These are phyloP conservation scores for Onchidella celtica DNA, from an alignment of 2,888 invertebrate species.

Conservation along the genomic window DNA sequence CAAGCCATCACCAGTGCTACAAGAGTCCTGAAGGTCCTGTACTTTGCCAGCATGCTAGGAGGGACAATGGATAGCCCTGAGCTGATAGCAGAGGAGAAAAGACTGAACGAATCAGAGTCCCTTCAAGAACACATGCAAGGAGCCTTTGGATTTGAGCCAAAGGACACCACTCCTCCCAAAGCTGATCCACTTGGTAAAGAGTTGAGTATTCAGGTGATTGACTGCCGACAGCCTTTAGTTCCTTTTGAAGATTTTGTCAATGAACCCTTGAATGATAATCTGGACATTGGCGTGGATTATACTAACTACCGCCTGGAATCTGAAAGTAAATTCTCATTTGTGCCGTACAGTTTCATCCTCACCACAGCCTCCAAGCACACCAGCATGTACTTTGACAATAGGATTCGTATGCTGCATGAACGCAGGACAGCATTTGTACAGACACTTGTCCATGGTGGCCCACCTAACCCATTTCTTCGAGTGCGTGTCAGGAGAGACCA, in stretches of 20 bases:
- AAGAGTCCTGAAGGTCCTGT: constrained; percentile 88
- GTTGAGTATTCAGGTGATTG: constrained; percentile 88
- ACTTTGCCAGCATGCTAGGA: constrained; percentile 91
- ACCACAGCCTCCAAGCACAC: constrained; percentile 95
- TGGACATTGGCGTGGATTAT: constrained; percentile 97
- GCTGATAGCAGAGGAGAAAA: constrained; percentile 72
- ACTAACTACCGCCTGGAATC: constrained; percentile 87
- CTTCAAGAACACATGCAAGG: constrained; percentile 72
- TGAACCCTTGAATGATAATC: constrained; percentile 93
- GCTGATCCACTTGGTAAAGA: constrained; percentile 84
- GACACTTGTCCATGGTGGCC: constrained; percentile 88
- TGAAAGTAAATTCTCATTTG: constrained; percentile 86
- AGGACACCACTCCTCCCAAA: constrained; percentile 73
- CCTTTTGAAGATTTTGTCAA: constrained; percentile 96
- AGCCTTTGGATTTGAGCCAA: constrained; percentile 75
- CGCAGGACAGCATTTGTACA: constrained; percentile 92
- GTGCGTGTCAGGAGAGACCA: constrained; percentile 88
- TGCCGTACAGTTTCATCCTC: constrained; percentile 93
- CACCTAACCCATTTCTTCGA: constrained; percentile 85
- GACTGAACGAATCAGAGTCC: constrained; percentile 57
- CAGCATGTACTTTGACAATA: constrained; percentile 95
- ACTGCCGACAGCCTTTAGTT: constrained; percentile 91
- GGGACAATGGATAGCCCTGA: constrained; percentile 82
- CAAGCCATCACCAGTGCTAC: constrained; percentile 91
- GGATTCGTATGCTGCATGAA: constrained; percentile 96